Conservation (phyloP, 1,140 invertebrate genomes). For the Heliothis subflexa region DNA sequence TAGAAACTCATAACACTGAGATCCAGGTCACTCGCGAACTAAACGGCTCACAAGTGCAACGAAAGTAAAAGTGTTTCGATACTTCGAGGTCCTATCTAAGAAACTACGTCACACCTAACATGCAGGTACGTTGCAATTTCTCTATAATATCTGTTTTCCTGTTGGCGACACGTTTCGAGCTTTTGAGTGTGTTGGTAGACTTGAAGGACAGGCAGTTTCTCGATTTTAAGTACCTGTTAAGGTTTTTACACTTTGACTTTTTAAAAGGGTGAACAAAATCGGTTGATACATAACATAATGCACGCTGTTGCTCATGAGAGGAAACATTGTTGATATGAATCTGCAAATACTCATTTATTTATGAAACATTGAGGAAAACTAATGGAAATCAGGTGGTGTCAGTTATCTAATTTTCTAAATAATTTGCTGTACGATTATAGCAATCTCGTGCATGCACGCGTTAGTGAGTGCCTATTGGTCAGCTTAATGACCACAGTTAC, state of each 20-base stretch:
- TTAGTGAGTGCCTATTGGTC: neutral
- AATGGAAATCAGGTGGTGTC: neutral
- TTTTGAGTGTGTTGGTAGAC: conserved; percentile 33
- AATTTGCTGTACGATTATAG: conserved; percentile 21
- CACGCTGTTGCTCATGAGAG: neutral
- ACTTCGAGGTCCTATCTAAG: neutral
- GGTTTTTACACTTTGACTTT: conserved; percentile 11
- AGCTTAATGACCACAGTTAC: conserved; percentile 22
- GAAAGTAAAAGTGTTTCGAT: conserved; percentile 72
- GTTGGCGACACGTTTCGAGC: conserved; percentile 30
- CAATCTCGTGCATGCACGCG: conserved; percentile 16
- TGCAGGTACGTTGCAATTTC: conserved; percentile 67
- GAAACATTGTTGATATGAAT: neutral
- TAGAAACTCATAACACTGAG: conserved; percentile 63
- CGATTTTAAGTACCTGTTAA: conserved; percentile 34
- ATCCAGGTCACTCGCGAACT: conserved; percentile 68
- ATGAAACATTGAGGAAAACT: conserved; percentile 7
- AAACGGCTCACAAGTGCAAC: conserved; percentile 51
- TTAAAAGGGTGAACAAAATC: neutral
- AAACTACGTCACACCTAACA: conserved; percentile 49
- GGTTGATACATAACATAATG: conserved; percentile 3
- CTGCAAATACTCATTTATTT: neutral
- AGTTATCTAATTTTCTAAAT: conserved; percentile 33
- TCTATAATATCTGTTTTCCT: conserved; percentile 48
- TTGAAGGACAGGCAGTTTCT: conserved; percentile 44